These are phyloP conservation scores for Brotula barbata DNA, from an alignment of 2,797 vertebrate genomes.

Conservation along the genomic window DNA sequence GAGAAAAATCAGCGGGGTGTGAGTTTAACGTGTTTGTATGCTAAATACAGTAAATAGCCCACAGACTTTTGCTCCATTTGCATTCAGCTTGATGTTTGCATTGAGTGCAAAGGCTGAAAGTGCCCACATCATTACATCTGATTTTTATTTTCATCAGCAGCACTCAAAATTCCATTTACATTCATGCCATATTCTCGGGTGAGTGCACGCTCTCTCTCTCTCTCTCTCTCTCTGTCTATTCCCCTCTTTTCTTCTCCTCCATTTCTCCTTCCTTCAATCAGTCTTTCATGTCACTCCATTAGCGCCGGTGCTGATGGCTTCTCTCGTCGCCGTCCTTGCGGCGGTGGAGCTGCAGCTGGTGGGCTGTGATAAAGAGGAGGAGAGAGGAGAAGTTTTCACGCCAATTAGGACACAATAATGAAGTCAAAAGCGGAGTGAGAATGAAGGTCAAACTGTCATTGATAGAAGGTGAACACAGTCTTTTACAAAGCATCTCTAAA, in stretches of 20 bases:
- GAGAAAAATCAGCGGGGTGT: no score
- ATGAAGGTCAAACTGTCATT: conserved; percentile 64
- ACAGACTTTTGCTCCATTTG: conserved; percentile 24
- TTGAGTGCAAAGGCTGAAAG: conserved; percentile 50
- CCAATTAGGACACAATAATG: conserved; percentile 69
- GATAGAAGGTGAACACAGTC: conserved; percentile 49
- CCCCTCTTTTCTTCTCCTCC: conserved; percentile 21
- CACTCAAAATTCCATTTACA: conserved; percentile 61
- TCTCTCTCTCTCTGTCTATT: conserved; percentile 36
- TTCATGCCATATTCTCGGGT: conserved; percentile 48
- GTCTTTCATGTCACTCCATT: conserved; percentile 53
- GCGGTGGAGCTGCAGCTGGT: conserved; percentile 56
- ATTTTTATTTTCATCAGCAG: conserved; percentile 54
- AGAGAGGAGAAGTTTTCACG: conserved; percentile 63
- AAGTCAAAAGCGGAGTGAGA: conserved; percentile 46
- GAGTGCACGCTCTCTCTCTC: conserved; percentile 15
- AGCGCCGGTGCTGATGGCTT: conserved; percentile 55
- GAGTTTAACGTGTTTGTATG: neutral
- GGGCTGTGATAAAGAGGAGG: conserved; percentile 67
- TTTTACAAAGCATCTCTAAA: conserved; percentile 46
- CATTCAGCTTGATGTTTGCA: conserved; percentile 39
- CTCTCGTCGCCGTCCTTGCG: conserved; percentile 49
- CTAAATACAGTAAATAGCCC: no score
- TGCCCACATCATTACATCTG: conserved; percentile 41
- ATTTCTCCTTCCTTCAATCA: conserved; percentile 41